phyloP scores from a whole-genome alignment of 2,888 invertebrate genomes.

The Lepidocyrtoides sp. region DNA sequence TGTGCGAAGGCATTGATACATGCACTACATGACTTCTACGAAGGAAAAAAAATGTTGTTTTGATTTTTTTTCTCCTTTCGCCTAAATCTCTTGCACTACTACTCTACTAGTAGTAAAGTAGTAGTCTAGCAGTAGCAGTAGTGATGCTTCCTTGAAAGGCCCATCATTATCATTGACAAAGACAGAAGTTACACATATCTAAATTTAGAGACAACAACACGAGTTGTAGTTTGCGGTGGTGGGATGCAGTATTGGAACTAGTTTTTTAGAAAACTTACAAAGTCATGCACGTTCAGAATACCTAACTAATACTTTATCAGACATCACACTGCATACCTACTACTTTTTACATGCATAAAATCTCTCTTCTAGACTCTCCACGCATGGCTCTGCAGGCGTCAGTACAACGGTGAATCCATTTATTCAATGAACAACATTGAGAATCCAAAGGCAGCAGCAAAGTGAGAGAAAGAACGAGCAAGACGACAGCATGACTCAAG shows the following conservation, averaged over 20 bases:
- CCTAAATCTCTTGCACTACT: not conserved
- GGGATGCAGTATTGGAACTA: not conserved
- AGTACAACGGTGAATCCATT: constrained; percentile 36
- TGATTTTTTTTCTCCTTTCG: constrained; percentile 25
- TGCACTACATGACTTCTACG: constrained; percentile 2
- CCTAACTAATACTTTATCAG: too few species aligned
- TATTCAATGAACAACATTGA: not conserved
- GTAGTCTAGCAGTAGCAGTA: too few species aligned
- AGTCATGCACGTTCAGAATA: not conserved
- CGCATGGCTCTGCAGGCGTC: not conserved
- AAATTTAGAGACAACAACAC: constrained; percentile 68
- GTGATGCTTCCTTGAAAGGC: constrained; percentile 39
- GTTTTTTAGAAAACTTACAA: not conserved
- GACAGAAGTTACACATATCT: constrained; percentile 68
- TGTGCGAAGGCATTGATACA: constrained; percentile 28
- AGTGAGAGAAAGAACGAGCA: not conserved
- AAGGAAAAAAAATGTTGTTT: constrained; percentile 32
- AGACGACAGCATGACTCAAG: constrained; percentile 53
- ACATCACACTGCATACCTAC: not conserved
- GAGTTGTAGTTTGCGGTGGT: constrained; percentile 7
- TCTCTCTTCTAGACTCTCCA: not conserved
- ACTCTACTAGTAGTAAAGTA: too few species aligned
- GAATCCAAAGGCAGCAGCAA: not conserved
- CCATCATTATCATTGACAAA: constrained; percentile 33
- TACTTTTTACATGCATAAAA: not conserved